These are phyloP conservation scores for Eupsittula cactorum DNA, from an alignment of 2,113 vertebrate species.

Conservation along the genomic window DNA sequence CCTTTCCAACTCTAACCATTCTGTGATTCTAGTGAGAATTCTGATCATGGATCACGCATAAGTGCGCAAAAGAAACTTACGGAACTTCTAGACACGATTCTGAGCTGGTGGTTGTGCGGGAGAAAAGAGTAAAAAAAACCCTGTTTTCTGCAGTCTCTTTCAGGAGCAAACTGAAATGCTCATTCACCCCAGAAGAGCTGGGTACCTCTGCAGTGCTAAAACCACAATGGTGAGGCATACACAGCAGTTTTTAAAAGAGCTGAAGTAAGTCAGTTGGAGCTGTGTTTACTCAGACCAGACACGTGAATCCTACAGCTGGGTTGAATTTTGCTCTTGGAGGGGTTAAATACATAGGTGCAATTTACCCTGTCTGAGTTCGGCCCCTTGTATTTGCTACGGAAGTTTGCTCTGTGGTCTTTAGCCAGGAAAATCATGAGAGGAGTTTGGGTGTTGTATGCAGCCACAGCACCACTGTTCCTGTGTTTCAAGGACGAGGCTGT, in stretches of 20 bases:
- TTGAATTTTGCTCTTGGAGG: not conserved
- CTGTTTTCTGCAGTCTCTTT: not conserved
- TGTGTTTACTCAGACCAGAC: not conserved
- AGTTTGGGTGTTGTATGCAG: not conserved
- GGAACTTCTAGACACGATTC: not conserved
- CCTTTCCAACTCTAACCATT: not conserved
- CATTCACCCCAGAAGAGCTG: accelerated
- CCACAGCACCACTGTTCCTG: accelerated
- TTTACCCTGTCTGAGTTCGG: accelerated
- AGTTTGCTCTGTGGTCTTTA: not conserved
- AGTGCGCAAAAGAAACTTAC: not conserved
- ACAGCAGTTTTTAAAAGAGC: not conserved
- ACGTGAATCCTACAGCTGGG: not conserved
- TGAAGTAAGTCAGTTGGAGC: not conserved
- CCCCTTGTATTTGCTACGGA: too few species aligned
- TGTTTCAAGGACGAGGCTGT: not conserved
- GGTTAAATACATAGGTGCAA: not conserved
- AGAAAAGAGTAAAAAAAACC: not conserved
- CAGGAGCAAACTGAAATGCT: not conserved
- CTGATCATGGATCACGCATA: not conserved
- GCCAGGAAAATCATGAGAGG: not conserved
- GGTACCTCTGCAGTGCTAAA: not conserved
- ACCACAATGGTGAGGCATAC: not conserved
- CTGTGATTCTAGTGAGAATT: not conserved
- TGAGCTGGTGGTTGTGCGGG: not conserved